phyloP scores from a whole-genome alignment of 2,797 vertebrate species.

The Benthosema pterotum region DNA sequence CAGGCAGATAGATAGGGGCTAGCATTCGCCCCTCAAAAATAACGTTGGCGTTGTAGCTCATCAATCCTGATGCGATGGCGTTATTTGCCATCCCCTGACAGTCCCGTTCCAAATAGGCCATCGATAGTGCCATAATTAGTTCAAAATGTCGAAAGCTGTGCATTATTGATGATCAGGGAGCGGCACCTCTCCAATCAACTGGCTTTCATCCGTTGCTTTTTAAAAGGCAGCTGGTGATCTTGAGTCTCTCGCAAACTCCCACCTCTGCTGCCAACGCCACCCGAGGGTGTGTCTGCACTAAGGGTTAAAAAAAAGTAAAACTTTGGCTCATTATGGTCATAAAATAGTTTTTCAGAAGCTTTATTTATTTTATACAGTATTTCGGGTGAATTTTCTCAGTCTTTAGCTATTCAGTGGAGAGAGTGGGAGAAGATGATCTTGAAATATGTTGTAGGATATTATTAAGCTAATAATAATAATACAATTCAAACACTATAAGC shows the following conservation, averaged over 20 bases:
- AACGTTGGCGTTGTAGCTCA: no score
- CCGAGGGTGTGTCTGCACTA: conserved; percentile 49
- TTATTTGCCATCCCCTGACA: conserved; percentile 63
- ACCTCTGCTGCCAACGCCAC: conserved; percentile 59
- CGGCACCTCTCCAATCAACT: conserved; percentile 66
- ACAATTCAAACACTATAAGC: no score
- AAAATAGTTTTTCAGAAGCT: background rate
- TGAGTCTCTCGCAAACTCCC: conserved; percentile 51
- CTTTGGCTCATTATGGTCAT: background rate
- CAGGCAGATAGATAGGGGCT: no score
- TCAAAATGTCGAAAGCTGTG: conserved; percentile 77
- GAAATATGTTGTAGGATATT: conserved; percentile 1
- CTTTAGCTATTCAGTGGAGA: no score
- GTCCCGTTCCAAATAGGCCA: conserved; percentile 79
- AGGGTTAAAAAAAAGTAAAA: conserved; percentile 46
- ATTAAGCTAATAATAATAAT: no score
- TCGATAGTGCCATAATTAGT: conserved; percentile 80
- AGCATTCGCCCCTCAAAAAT: no score
- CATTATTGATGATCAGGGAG: conserved; percentile 80
- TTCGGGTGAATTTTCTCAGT: no score
- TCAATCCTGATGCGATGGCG: conserved; percentile 23
- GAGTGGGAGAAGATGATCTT: background rate
- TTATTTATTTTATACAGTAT: background rate
- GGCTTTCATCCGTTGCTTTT: conserved; percentile 46
- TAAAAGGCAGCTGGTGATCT: conserved; percentile 69